Percentiles rank a stretch among this genome's conserved stretches.
These are phyloP conservation scores for Hypena proboscidalis DNA, from an alignment of 2,888 invertebrate genomes.

Conservation along the genomic window DNA sequence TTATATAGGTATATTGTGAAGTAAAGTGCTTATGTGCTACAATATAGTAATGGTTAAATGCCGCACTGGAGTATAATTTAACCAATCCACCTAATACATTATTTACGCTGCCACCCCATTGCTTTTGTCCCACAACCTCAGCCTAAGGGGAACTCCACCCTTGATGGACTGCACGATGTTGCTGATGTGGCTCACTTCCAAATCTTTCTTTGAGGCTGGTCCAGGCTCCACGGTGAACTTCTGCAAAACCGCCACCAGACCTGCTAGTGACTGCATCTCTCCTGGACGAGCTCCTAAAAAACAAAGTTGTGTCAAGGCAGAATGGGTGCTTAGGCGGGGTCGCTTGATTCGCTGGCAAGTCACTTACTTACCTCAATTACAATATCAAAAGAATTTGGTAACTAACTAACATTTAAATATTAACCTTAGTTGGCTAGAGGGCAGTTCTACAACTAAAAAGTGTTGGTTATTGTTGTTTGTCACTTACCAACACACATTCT, in stretches of 20 bases:
- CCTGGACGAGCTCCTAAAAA: slow-evolving; percentile 61
- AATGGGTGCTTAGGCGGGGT: slow-evolving; percentile 16
- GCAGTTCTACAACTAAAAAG: too few species aligned
- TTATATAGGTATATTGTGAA: too few species aligned
- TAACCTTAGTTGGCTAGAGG: too few species aligned
- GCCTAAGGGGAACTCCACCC: slow-evolving; percentile 50
- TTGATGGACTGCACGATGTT: slow-evolving; percentile 54
- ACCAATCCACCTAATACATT: too few species aligned
- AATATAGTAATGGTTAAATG: too few species aligned
- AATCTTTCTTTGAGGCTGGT: slow-evolving; percentile 29
- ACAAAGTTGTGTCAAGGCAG: not conserved
- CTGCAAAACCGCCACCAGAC: slow-evolving; percentile 59
- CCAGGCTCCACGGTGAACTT: slow-evolving; percentile 58
- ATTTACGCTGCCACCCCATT: not conserved
- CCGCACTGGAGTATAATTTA: too few species aligned
- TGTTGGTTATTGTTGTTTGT: not conserved
- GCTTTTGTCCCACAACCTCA: slow-evolving; percentile 38
- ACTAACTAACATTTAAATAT: too few species aligned
- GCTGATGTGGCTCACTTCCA: slow-evolving; percentile 38
- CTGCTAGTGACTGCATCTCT: slow-evolving; percentile 67
- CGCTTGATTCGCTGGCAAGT: too few species aligned
- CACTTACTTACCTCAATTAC: too few species aligned
- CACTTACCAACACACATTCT: slow-evolving; percentile 65
- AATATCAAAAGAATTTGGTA: too few species aligned
- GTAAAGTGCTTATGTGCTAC: too few species aligned